A percentile compares a stretch with the other conserved stretches of the same genome.
phyloP scores from a whole-genome alignment of 2,113 vertebrate genomes.

The Eudyptes chrysolophus region DNA sequence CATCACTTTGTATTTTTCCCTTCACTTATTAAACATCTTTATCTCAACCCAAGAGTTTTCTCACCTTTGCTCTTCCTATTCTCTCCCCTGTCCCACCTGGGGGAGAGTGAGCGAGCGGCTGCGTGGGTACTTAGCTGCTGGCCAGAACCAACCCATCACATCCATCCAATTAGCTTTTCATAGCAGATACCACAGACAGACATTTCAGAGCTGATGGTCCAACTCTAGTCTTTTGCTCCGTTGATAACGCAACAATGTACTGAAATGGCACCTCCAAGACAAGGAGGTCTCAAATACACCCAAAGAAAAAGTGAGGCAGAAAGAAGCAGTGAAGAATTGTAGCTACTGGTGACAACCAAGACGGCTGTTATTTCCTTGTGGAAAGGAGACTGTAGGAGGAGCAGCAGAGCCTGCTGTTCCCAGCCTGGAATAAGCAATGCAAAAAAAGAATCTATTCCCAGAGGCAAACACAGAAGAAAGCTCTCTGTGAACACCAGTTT shows the following conservation, averaged over 20 bases:
- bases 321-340: neutral
- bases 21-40: neutral
- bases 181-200: neutral
- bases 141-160: neutral
- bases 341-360: neutral
- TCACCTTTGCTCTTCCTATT: neutral
- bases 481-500: neutral
- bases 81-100: neutral
- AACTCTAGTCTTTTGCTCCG: neutral
- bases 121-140: neutral
- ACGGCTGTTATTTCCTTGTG: neutral
- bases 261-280: neutral
- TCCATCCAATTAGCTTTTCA: neutral
- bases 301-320: neutral
- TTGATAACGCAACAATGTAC: neutral
- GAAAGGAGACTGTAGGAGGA: neutral
- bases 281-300: neutral
- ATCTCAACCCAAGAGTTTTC: neutral
- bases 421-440: neutral
- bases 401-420: neutral
- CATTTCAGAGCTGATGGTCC: neutral
- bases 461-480: neutral
- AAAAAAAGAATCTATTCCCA: neutral
- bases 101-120: neutral
- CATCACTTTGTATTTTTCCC: neutral